Base-by-base conservation (phyloP, 2,888 invertebrate species). In the Melanostoma scalare region DNA sequence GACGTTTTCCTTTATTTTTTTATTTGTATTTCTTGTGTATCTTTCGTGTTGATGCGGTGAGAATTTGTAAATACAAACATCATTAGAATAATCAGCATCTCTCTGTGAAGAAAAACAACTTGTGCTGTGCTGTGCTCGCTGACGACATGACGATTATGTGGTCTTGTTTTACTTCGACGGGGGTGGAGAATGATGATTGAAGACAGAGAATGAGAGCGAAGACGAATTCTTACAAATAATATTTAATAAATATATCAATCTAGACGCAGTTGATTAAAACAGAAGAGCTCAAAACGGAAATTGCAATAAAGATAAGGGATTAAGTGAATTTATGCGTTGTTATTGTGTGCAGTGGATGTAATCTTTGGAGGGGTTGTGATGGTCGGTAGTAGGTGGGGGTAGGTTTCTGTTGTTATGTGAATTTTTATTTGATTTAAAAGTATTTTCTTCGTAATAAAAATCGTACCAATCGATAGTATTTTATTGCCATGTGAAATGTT, bases 1-100 rank as follows among this genome's bases (percentile, higher is more conserved):
- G 53, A 73, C 74, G 46, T 58, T 35, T 53, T 35, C 31, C 20
- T 9, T 9, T 20, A 38, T n/a, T 2, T 30, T 44, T 6, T 38
- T 44, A n/a, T 20, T 36, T 5, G 36, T 38, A 48, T 61, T 10
- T 44, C 56, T 31, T 68, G 53, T 63, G 55, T 63, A 63, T 63
- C 40, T 53, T 65, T 72, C 36, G 55, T 48, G 40, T 67, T 71
- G 38, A 69, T 53, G 71, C 53, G 52, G 44, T 31, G 65, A 53
- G 65, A 71, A 69, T 65, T 65, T 52, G 30, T 50, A 50, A 67
- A 42, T 6, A 53, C 56, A 80, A 38, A 60, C 53, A 65, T 55
- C 56, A 31, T 71, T 65, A 63, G 50, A 56, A 69, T 60, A 75
- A 79, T 80, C 69, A 65, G 74, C 48, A 60, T 67, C 78, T 71